Percentiles rank a stretch among this genome's conserved stretches.
phyloP scores from a whole-genome alignment of 23 tunicate genomes.

The Styela plicata region DNA sequence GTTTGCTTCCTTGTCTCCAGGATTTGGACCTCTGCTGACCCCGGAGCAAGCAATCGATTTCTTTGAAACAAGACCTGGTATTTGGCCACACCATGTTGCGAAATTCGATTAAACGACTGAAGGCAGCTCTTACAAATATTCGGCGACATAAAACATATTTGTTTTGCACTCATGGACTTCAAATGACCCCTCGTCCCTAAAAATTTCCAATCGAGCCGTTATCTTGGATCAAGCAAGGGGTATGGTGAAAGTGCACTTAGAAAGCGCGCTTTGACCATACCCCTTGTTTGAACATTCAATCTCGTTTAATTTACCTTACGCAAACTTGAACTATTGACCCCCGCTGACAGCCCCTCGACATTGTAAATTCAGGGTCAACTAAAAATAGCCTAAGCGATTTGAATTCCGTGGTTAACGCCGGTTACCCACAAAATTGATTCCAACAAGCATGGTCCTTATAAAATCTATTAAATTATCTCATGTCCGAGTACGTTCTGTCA shows the following conservation, averaged over 20 bases:
- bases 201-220: neutral
- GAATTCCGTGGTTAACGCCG: neutral
- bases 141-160: neutral
- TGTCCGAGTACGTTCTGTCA: too few relatives aligned
- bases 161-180: neutral
- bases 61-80: neutral
- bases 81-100: neutral
- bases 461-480: too few relatives aligned
- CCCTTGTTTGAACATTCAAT: too few relatives aligned
- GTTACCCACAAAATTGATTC: too few relatives aligned
- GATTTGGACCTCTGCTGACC: neutral
- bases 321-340: neutral
- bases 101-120: neutral
- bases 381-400: neutral
- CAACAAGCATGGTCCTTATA: too few relatives aligned
- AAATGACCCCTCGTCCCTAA: neutral
- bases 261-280: too few relatives aligned
- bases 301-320: neutral
- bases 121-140: neutral
- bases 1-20: too few relatives aligned
- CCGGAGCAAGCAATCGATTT: neutral
- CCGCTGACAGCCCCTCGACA: neutral
- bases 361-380: neutral
- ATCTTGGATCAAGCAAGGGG: neutral
- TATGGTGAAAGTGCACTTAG: neutral